Evolutionary conservation across 2,888 invertebrate species (phyloP), one percentile per base, ranked within the genome.

Genomic region (Agriotes lineatus): DNA sequence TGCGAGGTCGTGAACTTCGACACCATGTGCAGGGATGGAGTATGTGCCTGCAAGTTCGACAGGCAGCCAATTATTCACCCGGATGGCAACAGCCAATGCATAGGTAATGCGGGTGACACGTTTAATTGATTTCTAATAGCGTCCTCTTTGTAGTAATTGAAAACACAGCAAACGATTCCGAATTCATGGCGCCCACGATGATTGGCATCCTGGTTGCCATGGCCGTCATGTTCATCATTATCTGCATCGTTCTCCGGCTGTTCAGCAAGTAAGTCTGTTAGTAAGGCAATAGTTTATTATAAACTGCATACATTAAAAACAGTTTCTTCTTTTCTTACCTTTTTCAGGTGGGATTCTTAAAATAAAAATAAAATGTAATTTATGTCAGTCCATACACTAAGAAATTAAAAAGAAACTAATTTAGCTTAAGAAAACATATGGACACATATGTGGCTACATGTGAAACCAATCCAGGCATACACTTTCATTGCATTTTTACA

Each of bases 201-300:
- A 95, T 96, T 82, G 93, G 93, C 60, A 93, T 96, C 59, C 88
- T 96, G 76, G 94, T 94, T 71, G 96, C 92, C 64, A 95, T 96
- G 93, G 94, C 93, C 72, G 89, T 96, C 76, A 96, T 96, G 96
- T 96, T 96, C 85, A 89, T 96, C 84, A 95, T 96, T 84, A 94
- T 96, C 81, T 96, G 96, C 85, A 93, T 96, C 77, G 96, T 96
- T 54, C 89, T 96, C 70, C 90, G 95, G 80, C 89, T 96, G 77
- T 96, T 96, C 85, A 95, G 95, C 92, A 95, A 92, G 96, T 96
- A 87, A 88, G 89, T 48, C 4, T 25, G n/a, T n/a, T n/a, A n/a
- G n/a, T n/a, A n/a, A n/a, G n/a, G n/a, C n/a, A n/a, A n/a, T n/a
- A n/a, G n/a, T n/a, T n/a, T n/a, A n/a, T n/a, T n/a, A n/a, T n/a